Evolutionary conservation across 2,888 invertebrate species (phyloP).

Genomic region (Sphecodes monilicornis): DNA sequence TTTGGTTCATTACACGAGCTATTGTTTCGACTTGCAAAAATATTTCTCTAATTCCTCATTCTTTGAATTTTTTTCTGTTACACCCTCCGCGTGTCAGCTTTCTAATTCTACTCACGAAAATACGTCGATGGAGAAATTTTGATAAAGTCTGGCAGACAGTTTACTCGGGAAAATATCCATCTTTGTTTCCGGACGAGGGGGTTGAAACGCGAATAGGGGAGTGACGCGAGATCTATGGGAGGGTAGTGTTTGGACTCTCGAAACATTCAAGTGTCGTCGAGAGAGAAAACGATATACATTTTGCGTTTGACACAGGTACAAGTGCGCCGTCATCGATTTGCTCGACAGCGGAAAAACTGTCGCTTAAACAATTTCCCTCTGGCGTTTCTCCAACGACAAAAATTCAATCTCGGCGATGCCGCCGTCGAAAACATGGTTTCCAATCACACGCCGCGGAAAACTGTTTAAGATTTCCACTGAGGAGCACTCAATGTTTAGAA

Average conservation of each 20-base stretch:
- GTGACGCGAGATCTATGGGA: conserved; percentile 1
- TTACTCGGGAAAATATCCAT: neutral
- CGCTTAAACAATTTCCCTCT: conserved; percentile 27
- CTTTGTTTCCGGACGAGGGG: conserved; percentile 22
- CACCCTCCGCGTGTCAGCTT: neutral
- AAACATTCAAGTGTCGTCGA: conserved; percentile 46
- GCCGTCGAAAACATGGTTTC: neutral
- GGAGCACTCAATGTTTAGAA: conserved; percentile 51
- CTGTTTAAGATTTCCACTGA: conserved; percentile 35
- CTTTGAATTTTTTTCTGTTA: neutral
- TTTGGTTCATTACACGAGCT: neutral
- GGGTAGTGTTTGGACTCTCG: conserved; percentile 15
- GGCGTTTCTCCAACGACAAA: neutral
- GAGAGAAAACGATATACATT: conserved; percentile 57
- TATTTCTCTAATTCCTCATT: neutral
- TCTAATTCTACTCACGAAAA: neutral
- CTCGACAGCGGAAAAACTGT: conserved; percentile 46
- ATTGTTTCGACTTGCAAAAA: neutral
- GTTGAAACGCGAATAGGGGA: neutral
- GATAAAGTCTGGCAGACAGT: neutral
- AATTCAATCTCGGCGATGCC: neutral
- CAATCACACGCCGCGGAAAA: conserved; percentile 6
- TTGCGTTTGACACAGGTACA: conserved; percentile 72
- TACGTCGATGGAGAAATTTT: neutral
- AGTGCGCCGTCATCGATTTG: conserved; percentile 71